phyloP scores from a whole-genome alignment of 2,113 vertebrate genomes.

The Tupaia chinensis region DNA sequence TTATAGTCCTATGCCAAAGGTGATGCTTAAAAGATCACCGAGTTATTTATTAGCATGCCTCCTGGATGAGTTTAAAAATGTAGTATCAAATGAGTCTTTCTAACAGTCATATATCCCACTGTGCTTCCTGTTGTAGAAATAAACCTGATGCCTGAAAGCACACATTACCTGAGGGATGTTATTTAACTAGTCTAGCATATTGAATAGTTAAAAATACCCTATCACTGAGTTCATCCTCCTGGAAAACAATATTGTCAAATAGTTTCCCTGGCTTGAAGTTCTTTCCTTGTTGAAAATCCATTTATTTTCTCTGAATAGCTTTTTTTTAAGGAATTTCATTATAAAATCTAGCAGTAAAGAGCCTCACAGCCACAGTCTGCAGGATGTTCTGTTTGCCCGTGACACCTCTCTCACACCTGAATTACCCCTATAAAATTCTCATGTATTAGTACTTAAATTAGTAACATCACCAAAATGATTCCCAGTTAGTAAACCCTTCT shows the following conservation, averaged over 20 bases:
- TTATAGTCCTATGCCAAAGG: neutral
- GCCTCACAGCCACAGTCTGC: neutral
- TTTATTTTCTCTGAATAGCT: slow-evolving; percentile 24
- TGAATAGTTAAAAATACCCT: slow-evolving; percentile 38
- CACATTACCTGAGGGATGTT: neutral
- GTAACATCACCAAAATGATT: neutral
- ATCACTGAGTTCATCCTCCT: neutral
- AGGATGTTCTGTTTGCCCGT: neutral
- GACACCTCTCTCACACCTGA: neutral
- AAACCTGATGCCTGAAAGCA: neutral
- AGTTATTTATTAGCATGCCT: neutral
- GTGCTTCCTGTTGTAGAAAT: neutral
- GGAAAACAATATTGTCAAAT: neutral
- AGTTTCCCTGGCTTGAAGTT: neutral
- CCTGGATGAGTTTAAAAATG: slow-evolving; percentile 24
- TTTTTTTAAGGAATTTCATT: slow-evolving; percentile 7
- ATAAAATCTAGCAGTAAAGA: neutral
- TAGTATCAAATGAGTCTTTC: neutral
- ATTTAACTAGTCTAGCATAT: neutral
- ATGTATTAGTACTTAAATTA: slow-evolving; percentile 34
- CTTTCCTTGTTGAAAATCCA: slow-evolving; percentile 32
- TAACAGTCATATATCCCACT: neutral
- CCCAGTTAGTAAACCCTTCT: neutral
- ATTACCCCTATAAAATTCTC: slow-evolving; percentile 29
- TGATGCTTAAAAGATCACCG: neutral